Conservation (phyloP, 2,113 vertebrate species). For the Syngnathoides biaculeatus region DNA sequence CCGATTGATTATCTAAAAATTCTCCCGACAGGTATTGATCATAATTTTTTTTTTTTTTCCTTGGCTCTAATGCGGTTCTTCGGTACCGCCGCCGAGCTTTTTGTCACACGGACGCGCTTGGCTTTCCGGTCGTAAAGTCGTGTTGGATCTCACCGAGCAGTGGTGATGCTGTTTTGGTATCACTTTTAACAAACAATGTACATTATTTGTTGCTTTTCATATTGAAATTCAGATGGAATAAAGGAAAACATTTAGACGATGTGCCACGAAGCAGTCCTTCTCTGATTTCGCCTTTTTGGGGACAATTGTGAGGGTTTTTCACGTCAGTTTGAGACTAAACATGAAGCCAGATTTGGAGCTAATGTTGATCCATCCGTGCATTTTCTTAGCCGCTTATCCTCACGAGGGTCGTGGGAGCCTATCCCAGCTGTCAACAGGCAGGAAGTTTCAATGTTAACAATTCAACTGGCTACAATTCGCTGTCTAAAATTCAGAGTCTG, state of each 20-base stretch:
- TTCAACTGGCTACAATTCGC: too few species aligned
- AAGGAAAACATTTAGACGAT: constrained; percentile 17
- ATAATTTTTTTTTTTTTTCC: neutral
- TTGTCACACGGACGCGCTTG: constrained; percentile 22
- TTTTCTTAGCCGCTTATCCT: too few species aligned
- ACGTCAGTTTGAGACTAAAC: neutral
- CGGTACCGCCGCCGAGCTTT: neutral
- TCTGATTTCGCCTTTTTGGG: neutral
- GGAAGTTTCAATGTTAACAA: too few species aligned
- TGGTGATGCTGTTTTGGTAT: constrained; percentile 19
- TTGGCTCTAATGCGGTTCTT: neutral
- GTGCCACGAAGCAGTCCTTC: neutral
- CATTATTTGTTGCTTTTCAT: constrained; percentile 43
- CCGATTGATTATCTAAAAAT: too few species aligned
- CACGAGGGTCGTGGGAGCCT: too few species aligned
- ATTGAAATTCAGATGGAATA: constrained; percentile 42
- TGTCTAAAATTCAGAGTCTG: too few species aligned
- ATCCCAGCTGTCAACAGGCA: too few species aligned
- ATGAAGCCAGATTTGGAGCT: neutral
- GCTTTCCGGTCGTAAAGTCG: constrained; percentile 20
- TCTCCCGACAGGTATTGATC: too few species aligned
- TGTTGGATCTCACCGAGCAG: neutral
- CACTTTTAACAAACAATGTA: constrained; percentile 25
- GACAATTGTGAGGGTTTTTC: constrained; percentile 4
- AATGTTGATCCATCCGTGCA: neutral